Evolutionary conservation across 2,888 invertebrate species (phyloP).

Genomic region (Sericinus montela): DNA sequence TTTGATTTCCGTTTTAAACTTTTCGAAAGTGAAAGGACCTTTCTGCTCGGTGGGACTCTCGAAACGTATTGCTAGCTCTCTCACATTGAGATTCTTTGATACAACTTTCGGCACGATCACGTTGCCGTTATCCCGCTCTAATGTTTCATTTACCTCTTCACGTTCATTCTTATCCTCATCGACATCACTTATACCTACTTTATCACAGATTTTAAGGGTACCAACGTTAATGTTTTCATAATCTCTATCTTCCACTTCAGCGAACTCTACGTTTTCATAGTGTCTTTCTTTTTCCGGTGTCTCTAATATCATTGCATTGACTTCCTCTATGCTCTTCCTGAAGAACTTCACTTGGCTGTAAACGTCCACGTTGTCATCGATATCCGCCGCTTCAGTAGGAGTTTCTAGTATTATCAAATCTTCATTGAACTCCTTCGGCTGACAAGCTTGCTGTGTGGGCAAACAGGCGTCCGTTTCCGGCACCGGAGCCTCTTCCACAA

Average conservation of each 20-base stretch:
- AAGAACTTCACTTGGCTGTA: conserved; percentile 89
- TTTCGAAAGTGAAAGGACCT: conserved; percentile 77
- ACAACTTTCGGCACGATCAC: conserved; percentile 35
- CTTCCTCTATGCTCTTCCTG: conserved; percentile 83
- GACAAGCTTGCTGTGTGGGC: conserved; percentile 79
- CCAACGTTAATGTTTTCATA: conserved; percentile 64
- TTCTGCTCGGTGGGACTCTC: conserved; percentile 81
- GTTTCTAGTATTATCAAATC: conserved; percentile 77
- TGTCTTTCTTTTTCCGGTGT: conserved; percentile 45
- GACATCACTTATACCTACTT: conserved; percentile 39
- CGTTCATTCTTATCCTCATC: conserved; percentile 29
- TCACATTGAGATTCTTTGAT: conserved; percentile 72
- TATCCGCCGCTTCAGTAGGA: conserved; percentile 63
- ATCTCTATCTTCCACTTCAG: conserved; percentile 38
- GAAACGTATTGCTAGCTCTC: conserved; percentile 81
- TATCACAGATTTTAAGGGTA: conserved; percentile 55
- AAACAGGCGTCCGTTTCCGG: conserved; percentile 77
- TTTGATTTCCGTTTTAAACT: conserved; percentile 64
- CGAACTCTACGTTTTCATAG: conserved; percentile 58
- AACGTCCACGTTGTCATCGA: conserved; percentile 71
- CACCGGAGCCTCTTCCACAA: conserved; percentile 76
- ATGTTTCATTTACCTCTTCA: conserved; percentile 25
- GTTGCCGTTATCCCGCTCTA: conserved; percentile 59
- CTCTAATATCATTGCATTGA: conserved; percentile 77
- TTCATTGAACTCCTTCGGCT: conserved; percentile 56